These are phyloP conservation scores for Phodopus roborovskii DNA, from an alignment of 2,113 vertebrate genomes.

Conservation along the genomic window DNA sequence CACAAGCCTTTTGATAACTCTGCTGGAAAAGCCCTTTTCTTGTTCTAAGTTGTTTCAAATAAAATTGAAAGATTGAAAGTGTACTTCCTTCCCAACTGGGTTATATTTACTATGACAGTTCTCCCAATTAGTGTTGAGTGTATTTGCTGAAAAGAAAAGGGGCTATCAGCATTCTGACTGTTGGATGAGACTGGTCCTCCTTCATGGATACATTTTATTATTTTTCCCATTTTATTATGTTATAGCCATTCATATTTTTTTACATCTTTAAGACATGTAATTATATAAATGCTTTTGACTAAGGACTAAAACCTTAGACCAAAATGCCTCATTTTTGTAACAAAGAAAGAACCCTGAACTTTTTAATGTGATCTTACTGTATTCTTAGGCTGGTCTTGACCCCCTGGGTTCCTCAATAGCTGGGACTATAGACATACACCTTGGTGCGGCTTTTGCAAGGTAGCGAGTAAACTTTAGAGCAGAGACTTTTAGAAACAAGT, in stretches of 20 bases:
- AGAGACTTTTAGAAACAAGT: not conserved
- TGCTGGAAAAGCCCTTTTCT: not conserved
- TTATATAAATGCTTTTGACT: not conserved
- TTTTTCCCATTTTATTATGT: constrained; percentile 2
- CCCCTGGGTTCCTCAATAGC: not conserved
- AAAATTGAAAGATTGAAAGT: not conserved
- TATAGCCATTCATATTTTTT: not conserved
- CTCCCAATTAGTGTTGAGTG: not conserved
- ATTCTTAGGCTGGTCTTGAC: not conserved
- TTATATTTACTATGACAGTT: not conserved
- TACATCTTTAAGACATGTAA: not conserved
- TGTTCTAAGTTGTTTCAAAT: not conserved
- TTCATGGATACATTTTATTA: not conserved
- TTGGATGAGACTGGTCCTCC: not conserved
- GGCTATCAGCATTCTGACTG: not conserved
- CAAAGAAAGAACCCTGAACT: not conserved
- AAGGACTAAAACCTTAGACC: constrained; percentile 7
- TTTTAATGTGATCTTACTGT: not conserved
- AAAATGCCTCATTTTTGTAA: constrained; percentile 27
- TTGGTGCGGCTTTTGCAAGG: not conserved
- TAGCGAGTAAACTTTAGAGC: constrained; percentile 2
- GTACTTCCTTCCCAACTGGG: not conserved
- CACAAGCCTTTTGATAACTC: not conserved
- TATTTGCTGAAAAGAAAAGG: not conserved
- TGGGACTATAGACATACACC: not conserved